Evolutionary conservation across 1,140 invertebrate genomes (phyloP), one percentile per base, ranked within the genome.

Genomic region (Drosophila sp.): DNA sequence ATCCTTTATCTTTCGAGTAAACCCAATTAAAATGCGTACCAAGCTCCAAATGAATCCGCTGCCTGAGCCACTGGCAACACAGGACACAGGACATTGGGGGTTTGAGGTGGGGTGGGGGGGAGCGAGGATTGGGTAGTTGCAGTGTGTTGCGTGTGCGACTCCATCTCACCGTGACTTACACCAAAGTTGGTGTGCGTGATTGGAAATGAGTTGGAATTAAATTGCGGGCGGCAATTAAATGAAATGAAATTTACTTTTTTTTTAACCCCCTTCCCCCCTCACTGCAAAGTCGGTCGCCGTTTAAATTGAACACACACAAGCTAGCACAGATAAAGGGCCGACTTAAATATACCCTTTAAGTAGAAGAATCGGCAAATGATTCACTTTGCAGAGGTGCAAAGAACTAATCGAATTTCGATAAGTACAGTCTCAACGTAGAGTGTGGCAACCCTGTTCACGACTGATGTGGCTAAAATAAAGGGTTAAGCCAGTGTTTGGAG

Each of bases 141-240:
- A 70, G 74, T 35, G 33, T 38, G 35, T 76, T 70, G 71, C 71
- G 72, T 75, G 72, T 74, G 63, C 23, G 17, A 17, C 23, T 44
- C 17, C 25, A 1, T 7, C 3, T 10, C 17, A 7, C 58, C 7
- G 5, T 11, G 4, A 50, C 35, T 27, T 29, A 30, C 40, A 44
- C 10, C 27, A 25, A 29, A 27, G 44, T 41, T 35, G 55, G 11
- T 76, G 60, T 76, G 74, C 74, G 74, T 76, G 74, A 76, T 76
- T 76, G 74, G 73, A 76, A 76, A 76, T 76, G 72, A 76, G 66
- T 76, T 76, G 66, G 74, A 76, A 76, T 76, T 76, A 76, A 76
- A 76, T 64, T 55, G 66, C 44, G 66, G 74, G 72, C 60, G 66
- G 74, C 73, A 76, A 76, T 76, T 76, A 76, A 76, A 76, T 76